phyloP scores from a whole-genome alignment of 1,140 invertebrate genomes.

The Aricia agestis region DNA sequence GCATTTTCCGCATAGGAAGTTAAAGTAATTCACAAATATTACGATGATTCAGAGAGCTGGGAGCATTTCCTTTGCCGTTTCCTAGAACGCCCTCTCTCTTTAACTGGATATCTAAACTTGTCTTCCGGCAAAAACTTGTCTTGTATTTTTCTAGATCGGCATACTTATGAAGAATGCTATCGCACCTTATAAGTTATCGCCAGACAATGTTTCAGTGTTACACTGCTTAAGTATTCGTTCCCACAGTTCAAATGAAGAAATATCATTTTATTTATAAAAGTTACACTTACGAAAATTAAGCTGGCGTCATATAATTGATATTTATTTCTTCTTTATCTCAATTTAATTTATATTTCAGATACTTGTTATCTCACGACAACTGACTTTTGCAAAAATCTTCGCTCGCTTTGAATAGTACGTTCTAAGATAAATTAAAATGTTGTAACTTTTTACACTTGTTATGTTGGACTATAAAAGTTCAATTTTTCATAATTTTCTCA shows the following conservation, averaged over 20 bases:
- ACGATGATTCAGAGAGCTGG: conserved; percentile 9
- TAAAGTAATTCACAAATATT: neutral
- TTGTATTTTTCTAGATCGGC: conserved; percentile 8
- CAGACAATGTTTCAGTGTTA: neutral
- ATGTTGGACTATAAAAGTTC: too few species aligned
- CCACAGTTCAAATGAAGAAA: neutral
- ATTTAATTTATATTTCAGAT: too few species aligned
- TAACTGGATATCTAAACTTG: conserved; percentile 15
- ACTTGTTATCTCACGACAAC: too few species aligned
- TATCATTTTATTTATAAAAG: neutral
- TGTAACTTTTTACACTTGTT: too few species aligned
- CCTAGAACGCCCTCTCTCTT: conserved; percentile 19
- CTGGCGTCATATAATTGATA: too few species aligned
- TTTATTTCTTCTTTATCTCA: too few species aligned
- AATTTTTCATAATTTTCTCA: neutral
- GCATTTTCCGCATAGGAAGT: neutral
- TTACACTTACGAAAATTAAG: too few species aligned
- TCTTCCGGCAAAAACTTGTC: conserved; percentile 14
- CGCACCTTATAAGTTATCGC: neutral
- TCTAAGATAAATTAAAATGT: too few species aligned
- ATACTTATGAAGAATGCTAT: conserved; percentile 17
- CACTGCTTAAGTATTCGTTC: neutral
- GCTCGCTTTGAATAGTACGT: too few species aligned
- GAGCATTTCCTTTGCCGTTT: conserved; percentile 10
- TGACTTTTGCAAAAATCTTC: too few species aligned